Conservation (phyloP, 2,888 invertebrate genomes). For the Eupithecia exiguata region DNA sequence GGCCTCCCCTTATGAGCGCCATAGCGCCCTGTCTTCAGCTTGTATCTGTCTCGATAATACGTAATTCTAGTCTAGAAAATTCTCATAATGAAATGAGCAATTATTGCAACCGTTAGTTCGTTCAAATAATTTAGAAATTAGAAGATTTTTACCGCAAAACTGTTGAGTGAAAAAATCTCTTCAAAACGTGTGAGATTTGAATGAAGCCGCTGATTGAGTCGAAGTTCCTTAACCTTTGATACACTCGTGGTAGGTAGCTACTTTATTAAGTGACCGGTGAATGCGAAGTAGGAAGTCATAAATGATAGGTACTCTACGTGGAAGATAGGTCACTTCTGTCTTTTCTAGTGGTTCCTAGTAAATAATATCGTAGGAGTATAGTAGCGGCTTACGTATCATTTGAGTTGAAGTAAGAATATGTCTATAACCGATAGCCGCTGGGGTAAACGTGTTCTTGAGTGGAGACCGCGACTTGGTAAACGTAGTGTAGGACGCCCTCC, state of each 20-base stretch:
- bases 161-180: neutral
- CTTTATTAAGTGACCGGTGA: constrained; percentile 31
- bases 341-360: constrained; percentile 13
- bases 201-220: constrained; percentile 10
- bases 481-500: no score
- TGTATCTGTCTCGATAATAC: no score
- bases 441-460: no score
- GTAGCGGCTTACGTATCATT: neutral
- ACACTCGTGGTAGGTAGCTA: constrained; percentile 20
- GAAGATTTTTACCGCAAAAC: neutral
- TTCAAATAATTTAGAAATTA: no score
- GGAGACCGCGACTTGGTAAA: no score
- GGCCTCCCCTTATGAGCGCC: no score
- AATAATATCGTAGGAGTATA: neutral
- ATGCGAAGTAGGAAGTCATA: constrained; percentile 38
- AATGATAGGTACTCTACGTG: constrained; percentile 28
- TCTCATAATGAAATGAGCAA: no score
- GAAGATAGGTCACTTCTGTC: constrained; percentile 22
- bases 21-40: no score
- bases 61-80: no score
- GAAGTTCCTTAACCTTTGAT: constrained; percentile 38
- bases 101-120: no score
- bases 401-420: neutral
- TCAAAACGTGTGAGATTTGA: neutral
- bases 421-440: no score